Evolutionary conservation across 2,888 invertebrate species (phyloP).

Genomic region (Rhogogaster chlorosoma): DNA sequence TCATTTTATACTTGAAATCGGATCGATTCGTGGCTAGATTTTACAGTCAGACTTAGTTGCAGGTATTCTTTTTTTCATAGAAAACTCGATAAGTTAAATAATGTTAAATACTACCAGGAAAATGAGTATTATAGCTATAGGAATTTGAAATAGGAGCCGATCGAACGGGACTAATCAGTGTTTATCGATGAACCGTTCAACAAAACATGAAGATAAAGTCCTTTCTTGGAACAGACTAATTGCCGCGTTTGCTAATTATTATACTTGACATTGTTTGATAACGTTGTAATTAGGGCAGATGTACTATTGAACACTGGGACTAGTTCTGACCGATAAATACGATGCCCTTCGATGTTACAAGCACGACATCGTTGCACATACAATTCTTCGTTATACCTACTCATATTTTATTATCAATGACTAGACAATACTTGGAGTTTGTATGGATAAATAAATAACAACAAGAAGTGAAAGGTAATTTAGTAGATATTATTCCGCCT

Average conservation of each 20-base stretch:
- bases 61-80: background rate
- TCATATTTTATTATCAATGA: background rate
- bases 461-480: too few relatives aligned
- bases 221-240: constrained; percentile 3
- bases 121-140: background rate
- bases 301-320: background rate
- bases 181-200: background rate
- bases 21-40: background rate
- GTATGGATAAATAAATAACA: background rate
- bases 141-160: background rate
- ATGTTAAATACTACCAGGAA: background rate
- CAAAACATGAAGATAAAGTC: constrained; percentile 1
- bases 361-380: background rate
- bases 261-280: constrained; percentile 17
- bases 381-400: background rate
- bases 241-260: background rate
- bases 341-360: background rate
- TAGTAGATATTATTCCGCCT: too few relatives aligned
- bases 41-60: background rate
- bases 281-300: background rate
- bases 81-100: background rate
- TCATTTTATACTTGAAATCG: background rate
- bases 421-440: background rate
- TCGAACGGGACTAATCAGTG: background rate
- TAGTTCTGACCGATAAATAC: background rate